Conservation (phyloP, 2,888 invertebrate genomes). For the Agrotis segetum region DNA sequence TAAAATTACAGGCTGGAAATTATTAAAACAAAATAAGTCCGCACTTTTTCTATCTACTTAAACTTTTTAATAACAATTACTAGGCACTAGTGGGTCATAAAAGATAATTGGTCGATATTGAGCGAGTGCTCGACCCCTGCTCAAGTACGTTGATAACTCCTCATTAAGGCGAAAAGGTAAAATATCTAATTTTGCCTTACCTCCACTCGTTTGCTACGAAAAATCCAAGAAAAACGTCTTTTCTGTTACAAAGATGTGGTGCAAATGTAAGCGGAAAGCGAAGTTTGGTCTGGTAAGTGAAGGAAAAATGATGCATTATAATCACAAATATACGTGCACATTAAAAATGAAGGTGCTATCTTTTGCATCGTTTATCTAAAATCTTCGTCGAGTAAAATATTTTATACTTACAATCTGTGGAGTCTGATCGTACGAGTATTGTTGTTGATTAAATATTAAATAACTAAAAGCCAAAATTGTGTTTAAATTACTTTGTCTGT, state of each 20-base stretch:
- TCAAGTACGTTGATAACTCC: slow-evolving; percentile 77
- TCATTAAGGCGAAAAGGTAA: slow-evolving; percentile 79
- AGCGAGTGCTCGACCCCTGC: slow-evolving; percentile 69
- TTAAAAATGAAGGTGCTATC: too few relatives aligned
- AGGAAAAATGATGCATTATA: too few relatives aligned
- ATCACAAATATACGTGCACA: too few relatives aligned
- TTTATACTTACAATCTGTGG: too few relatives aligned
- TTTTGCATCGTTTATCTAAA: too few relatives aligned
- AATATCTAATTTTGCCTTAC: slow-evolving; percentile 83
- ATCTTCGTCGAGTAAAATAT: neutral
- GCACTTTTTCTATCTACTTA: slow-evolving; percentile 33
- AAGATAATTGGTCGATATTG: slow-evolving; percentile 80
- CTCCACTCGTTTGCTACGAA: slow-evolving; percentile 78
- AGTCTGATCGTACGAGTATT: too few relatives aligned
- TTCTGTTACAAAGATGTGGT: slow-evolving; percentile 68
- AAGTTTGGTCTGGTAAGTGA: neutral
- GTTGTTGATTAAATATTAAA: too few relatives aligned
- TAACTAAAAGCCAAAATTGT: neutral
- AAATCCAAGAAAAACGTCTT: slow-evolving; percentile 81
- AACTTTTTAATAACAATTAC: slow-evolving; percentile 66
- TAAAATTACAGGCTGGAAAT: slow-evolving; percentile 24
- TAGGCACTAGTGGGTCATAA: slow-evolving; percentile 67
- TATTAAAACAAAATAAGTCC: slow-evolving; percentile 33
- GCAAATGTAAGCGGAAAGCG: slow-evolving; percentile 38
- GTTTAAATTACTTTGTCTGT: neutral